phyloP scores from a whole-genome alignment of 2,113 vertebrate genomes.

The Lampris megalopsis region DNA sequence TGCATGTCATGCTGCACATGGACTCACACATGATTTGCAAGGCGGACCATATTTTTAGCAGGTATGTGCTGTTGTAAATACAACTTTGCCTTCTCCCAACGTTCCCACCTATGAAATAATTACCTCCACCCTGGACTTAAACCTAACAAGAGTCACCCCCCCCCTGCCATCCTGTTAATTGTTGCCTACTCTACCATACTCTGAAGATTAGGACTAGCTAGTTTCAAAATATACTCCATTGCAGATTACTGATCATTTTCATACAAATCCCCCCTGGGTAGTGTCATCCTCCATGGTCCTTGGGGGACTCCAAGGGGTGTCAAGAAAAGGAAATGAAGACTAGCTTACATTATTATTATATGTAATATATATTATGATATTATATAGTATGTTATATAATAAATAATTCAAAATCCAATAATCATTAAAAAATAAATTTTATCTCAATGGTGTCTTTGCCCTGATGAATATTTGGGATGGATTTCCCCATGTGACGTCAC shows the following conservation, averaged over 20 bases:
- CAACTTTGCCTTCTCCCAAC: constrained; percentile 31
- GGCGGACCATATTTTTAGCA: constrained; percentile 31
- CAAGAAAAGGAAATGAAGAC: too few relatives aligned
- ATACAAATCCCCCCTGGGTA: too few relatives aligned
- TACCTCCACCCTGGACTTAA: constrained; percentile 27
- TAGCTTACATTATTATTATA: too few relatives aligned
- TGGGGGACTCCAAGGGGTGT: too few relatives aligned
- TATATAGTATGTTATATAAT: not conserved
- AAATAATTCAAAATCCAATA: constrained; percentile 14
- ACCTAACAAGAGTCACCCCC: constrained; percentile 14
- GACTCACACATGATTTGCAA: constrained; percentile 49
- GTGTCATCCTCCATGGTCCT: too few relatives aligned
- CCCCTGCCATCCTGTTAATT: constrained; percentile 23
- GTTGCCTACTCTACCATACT: constrained; percentile 16
- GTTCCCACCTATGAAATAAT: constrained; percentile 39
- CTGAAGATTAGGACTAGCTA: constrained; percentile 24
- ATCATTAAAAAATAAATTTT: too few relatives aligned
- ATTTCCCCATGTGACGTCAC: too few relatives aligned
- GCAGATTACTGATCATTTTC: too few relatives aligned
- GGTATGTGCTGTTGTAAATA: constrained; percentile 15
- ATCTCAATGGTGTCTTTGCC: too few relatives aligned
- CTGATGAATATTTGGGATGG: too few relatives aligned
- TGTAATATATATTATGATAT: too few relatives aligned
- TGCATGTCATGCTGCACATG: constrained; percentile 28
- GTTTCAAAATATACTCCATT: constrained; percentile 1